Evolutionary conservation across 2,113 vertebrate genomes (phyloP).

Genomic region (Laticauda colubrina): DNA sequence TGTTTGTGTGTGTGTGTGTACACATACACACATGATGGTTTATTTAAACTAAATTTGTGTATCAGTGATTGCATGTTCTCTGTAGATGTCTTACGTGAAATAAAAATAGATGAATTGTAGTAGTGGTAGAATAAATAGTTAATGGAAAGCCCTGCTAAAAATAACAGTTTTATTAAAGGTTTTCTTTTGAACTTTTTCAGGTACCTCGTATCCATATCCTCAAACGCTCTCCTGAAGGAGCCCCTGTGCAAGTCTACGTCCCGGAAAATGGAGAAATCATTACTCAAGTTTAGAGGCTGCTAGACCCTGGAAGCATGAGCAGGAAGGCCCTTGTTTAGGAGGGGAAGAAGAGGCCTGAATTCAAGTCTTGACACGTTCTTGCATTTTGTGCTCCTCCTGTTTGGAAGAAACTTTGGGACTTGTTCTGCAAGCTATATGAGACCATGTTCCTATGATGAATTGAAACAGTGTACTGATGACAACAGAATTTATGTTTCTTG

Average conservation of each 20-base stretch:
- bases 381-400: background rate
- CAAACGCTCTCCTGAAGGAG: conserved; percentile 79
- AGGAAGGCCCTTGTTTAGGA: background rate
- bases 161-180: background rate
- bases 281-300: conserved; percentile 78
- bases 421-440: background rate
- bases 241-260: conserved; percentile 82
- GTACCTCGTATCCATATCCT: conserved; percentile 73
- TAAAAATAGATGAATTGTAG: background rate
- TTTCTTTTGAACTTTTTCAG: conserved; percentile 56
- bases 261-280: conserved; percentile 82
- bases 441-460: background rate
- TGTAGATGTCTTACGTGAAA: background rate
- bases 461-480: background rate
- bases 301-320: background rate
- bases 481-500: background rate
- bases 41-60: background rate
- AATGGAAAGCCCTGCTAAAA: background rate
- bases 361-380: background rate
- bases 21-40: background rate
- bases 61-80: background rate
- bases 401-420: background rate
- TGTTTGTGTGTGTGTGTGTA: background rate
- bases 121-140: background rate
- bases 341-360: background rate